Evolutionary conservation across 2,888 invertebrate genomes (phyloP), one percentile per base, ranked within the genome.

Genomic region (Agrochola lota): DNA sequence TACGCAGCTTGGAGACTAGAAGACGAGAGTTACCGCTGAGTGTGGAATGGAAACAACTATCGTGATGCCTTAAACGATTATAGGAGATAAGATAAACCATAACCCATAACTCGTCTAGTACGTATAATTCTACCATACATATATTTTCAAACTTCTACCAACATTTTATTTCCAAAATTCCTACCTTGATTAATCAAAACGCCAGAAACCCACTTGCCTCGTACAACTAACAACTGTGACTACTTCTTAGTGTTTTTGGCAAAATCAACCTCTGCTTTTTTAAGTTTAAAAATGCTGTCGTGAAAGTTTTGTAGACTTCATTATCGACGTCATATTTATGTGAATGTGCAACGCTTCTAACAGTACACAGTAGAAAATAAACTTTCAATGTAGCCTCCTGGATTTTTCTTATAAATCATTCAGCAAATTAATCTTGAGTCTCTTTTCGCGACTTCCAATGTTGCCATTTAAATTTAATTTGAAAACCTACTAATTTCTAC

Each of bases 401-500:
- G 30, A 49, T 30, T 68, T 68, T 46, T 20, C 1, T 43, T 7
- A 3, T 12, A 26, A 7, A 60, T 49, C 1, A 17, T 40, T 49
- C 11, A 40, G 30, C 1, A 49, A 7, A 71, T 26, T 66, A 26
- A 20, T 46, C 30, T 67, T 9, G 23, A 23, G 6, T 23, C 23
- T 15, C 4, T 30, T 9, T 12, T 35, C 35, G 3, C 9, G 11
- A n/a, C 5, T 26, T 46, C 23, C 20, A 64, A 46, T 77, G 66
- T 67, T 77, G 26, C 77, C 43, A 60, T 35, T 35, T 43, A 8
- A 52, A 30, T 74, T 43, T 23, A n/a, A 60, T 52, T 23, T 40
- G 15, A 23, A 49, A 78, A 74, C n/a, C 57, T 69, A 77, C 78
- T 26, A 68, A 57, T 62, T 57, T 49, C 43, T 52, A 68, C 26